phyloP scores from a whole-genome alignment of 1,140 invertebrate genomes.

The Littorina saxatilis region DNA sequence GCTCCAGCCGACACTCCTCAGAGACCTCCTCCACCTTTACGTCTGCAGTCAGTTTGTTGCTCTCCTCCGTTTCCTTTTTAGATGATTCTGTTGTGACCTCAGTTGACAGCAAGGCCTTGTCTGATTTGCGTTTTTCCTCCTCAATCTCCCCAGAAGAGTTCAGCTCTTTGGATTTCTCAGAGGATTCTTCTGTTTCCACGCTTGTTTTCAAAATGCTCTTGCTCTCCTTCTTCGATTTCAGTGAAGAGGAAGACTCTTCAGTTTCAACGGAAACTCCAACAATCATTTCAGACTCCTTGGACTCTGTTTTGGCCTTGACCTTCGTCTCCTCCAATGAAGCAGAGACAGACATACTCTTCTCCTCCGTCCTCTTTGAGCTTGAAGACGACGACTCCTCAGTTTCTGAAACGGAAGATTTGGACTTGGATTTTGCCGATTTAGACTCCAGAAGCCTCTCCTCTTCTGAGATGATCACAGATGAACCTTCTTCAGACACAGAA shows the following conservation, averaged over 20 bases:
- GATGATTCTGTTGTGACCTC: slow-evolving; percentile 1
- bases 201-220: not conserved
- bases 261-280: slow-evolving; percentile 2
- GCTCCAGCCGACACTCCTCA: slow-evolving; percentile 8
- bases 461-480: not conserved
- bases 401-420: not conserved
- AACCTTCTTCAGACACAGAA: not conserved
- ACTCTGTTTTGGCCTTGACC: not conserved
- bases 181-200: not conserved
- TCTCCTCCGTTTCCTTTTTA: too few relatives aligned
- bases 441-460: not conserved
- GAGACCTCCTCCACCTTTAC: slow-evolving; percentile 1
- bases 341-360: not conserved
- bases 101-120: not conserved
- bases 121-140: not conserved
- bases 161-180: not conserved
- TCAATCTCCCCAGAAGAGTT: not conserved
- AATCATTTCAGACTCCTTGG: not conserved
- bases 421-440: not conserved
- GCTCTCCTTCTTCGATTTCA: not conserved
- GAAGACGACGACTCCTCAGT: not conserved
- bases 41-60: not conserved
- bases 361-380: slow-evolving; percentile 1
- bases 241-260: not conserved
- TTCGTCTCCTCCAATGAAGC: not conserved